These are phyloP conservation scores for Matsumyia berberina DNA, from an alignment of 2,888 invertebrate genomes.

Conservation along the genomic window DNA sequence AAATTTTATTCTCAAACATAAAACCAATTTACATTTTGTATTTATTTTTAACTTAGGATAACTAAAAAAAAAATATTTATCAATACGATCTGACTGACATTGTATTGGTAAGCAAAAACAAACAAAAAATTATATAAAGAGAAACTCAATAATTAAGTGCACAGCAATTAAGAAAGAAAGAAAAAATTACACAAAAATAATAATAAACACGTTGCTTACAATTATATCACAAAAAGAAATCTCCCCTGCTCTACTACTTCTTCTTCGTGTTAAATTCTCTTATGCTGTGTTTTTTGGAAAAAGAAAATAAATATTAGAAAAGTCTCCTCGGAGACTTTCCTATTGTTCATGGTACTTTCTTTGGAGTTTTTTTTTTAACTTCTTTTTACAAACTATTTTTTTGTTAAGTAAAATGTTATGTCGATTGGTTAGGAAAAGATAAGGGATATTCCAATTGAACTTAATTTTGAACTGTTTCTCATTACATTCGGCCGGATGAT, in stretches of 20 bases:
- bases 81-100: slow-evolving; percentile 19
- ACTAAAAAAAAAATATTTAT: slow-evolving; percentile 24
- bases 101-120: background rate
- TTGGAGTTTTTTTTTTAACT: slow-evolving; percentile 41
- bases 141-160: slow-evolving; percentile 11
- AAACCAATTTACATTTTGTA: slow-evolving; percentile 43
- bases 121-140: slow-evolving; percentile 8
- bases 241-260: slow-evolving; percentile 37
- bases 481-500: slow-evolving; percentile 51
- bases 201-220: slow-evolving; percentile 62
- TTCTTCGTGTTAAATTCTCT: slow-evolving; percentile 25
- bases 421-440: no score
- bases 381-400: slow-evolving; percentile 7
- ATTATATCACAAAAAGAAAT: slow-evolving; percentile 75
- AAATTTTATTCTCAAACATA: slow-evolving; percentile 60
- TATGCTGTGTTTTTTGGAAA: slow-evolving; percentile 15
- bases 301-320: slow-evolving; percentile 11
- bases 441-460: background rate
- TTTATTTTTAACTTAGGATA: slow-evolving; percentile 32
- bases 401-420: slow-evolving; percentile 34
- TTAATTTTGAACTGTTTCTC: slow-evolving; percentile 13
- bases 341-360: slow-evolving; percentile 39
- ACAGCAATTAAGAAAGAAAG: slow-evolving; percentile 37
- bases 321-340: background rate
- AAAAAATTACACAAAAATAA: slow-evolving; percentile 30